A percentile compares a stretch with the other conserved stretches of the same genome.
Conservation (phyloP, 2,888 invertebrate species). For the Nycteola revayana region DNA sequence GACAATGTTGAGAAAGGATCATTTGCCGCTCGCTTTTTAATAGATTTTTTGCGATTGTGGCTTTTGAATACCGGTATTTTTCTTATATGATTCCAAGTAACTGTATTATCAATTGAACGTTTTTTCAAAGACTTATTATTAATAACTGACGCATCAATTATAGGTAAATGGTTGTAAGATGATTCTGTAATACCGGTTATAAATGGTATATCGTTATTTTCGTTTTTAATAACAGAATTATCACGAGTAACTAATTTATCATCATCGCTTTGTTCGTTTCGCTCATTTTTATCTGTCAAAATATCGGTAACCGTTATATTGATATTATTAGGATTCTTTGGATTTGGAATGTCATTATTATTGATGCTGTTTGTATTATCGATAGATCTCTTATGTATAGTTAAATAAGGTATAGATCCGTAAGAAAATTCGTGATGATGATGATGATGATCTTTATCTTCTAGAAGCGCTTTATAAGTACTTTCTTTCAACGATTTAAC, state of each 20-base stretch:
- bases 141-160: conserved; percentile 16
- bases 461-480: background rate
- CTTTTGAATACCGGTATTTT: conserved; percentile 1
- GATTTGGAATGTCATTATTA: background rate
- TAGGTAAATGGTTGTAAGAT: conserved; percentile 10
- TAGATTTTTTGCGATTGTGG: no score
- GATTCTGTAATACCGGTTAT: background rate
- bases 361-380: conserved; percentile 2
- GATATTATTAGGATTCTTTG: background rate
- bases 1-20: conserved; percentile 45
- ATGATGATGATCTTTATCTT: background rate
- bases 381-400: conserved; percentile 1
- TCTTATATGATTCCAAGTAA: conserved; percentile 6
- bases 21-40: conserved; percentile 45
- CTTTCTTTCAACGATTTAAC: conserved; percentile 8
- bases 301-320: no score
- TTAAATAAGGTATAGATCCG: background rate
- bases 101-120: conserved; percentile 14
- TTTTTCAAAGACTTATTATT: conserved; percentile 32
- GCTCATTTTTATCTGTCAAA: no score
- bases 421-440: background rate
- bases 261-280: no score
- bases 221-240: no score
- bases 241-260: no score
- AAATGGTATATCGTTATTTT: no score